These are phyloP conservation scores for Nomada ferruginata DNA, from an alignment of 2,888 invertebrate genomes.

Conservation along the genomic window DNA sequence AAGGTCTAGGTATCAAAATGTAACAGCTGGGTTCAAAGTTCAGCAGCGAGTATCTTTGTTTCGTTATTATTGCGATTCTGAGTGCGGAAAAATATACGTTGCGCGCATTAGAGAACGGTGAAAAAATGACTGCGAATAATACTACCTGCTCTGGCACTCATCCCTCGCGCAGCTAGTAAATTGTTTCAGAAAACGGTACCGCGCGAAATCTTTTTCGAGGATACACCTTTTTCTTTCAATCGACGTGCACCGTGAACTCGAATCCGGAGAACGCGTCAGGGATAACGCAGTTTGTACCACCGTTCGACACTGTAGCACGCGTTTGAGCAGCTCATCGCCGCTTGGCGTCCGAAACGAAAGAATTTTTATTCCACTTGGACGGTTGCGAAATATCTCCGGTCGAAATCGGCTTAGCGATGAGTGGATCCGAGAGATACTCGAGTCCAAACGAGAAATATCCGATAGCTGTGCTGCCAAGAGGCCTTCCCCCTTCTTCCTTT, in stretches of 20 bases:
- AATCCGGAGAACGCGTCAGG: neutral
- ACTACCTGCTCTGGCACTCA: no score
- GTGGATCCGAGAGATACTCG: slow-evolving; percentile 37
- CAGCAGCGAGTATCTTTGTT: no score
- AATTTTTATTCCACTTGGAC: slow-evolving; percentile 39
- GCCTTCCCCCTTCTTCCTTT: neutral
- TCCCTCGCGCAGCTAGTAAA: no score
- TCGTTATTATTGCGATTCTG: no score
- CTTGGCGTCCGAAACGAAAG: slow-evolving; percentile 19
- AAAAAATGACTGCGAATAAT: no score
- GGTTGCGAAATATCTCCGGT: slow-evolving; percentile 25
- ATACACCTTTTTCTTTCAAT: neutral
- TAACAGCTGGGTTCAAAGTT: no score
- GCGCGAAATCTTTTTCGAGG: neutral
- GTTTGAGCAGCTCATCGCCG: neutral
- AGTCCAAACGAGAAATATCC: slow-evolving; percentile 57
- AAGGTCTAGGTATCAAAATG: no score
- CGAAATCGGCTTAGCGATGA: slow-evolving; percentile 43
- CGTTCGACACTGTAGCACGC: neutral
- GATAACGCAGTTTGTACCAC: neutral
- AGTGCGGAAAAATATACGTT: no score
- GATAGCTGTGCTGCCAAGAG: slow-evolving; percentile 56
- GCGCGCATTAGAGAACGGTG: no score
- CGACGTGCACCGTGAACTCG: neutral
- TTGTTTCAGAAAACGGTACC: no score